A percentile compares a stretch with the other conserved stretches of the same genome.
Evolutionary conservation across 2,888 invertebrate genomes (phyloP).

Genomic region (Ichneumon xanthorius): DNA sequence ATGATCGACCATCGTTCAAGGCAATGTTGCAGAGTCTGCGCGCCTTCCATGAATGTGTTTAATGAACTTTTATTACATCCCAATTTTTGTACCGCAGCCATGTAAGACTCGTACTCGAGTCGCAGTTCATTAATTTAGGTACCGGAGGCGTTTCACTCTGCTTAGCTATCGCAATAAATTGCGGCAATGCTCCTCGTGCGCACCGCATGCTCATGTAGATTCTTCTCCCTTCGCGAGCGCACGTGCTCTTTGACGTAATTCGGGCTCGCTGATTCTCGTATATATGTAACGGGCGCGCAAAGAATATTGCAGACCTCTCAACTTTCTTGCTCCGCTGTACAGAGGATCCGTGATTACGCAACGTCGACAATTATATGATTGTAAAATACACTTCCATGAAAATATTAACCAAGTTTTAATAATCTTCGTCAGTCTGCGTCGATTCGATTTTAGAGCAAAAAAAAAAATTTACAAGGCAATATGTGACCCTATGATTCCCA

Average conservation of each 20-base stretch:
- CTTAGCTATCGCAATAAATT: slow-evolving; percentile 59
- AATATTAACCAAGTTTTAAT: background rate
- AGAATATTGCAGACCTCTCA: slow-evolving; percentile 45
- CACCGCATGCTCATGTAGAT: slow-evolving; percentile 40
- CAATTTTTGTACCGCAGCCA: slow-evolving; percentile 17
- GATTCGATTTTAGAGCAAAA: background rate
- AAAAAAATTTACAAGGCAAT: background rate
- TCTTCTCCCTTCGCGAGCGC: slow-evolving; percentile 49
- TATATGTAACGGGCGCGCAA: slow-evolving; percentile 37
- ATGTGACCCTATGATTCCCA: background rate
- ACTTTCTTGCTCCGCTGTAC: slow-evolving; percentile 21
- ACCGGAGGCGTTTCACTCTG: slow-evolving; percentile 41
- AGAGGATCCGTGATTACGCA: slow-evolving; percentile 1
- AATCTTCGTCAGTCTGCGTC: background rate
- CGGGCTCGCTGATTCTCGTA: slow-evolving; percentile 36
- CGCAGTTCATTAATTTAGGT: slow-evolving; percentile 27
- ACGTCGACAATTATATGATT: slow-evolving; percentile 17
- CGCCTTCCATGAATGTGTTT: background rate
- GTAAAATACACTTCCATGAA: background rate
- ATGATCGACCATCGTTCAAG: no score
- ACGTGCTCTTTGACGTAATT: slow-evolving; percentile 63
- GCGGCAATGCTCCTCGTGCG: slow-evolving; percentile 52
- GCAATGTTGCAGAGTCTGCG: background rate
- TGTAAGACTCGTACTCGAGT: slow-evolving; percentile 7
- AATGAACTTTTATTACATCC: slow-evolving; percentile 36